Base-by-base conservation (phyloP, 2,113 vertebrate genomes). In the Spea multiplicata region DNA sequence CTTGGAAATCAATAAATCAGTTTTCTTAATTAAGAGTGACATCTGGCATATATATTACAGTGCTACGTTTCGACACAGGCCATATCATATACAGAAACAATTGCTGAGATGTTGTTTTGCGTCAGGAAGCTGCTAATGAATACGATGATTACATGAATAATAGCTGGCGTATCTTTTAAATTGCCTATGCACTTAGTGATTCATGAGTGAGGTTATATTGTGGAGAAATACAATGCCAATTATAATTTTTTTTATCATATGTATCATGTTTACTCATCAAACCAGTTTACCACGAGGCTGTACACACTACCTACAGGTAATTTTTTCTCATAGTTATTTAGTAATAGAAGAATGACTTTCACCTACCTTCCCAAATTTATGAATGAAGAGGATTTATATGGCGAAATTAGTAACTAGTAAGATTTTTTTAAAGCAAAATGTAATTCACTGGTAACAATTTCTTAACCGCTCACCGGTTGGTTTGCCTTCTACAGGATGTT, bases 121-220 rank as follows among this genome's bases (percentile, higher is more conserved):
- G 47, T 62, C 16, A n/a, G 47, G 44, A 62, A 71, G 62, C 69
- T 0, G 14, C n/a, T 65, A 46, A 78, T 53, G 50, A 55, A 72
- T 16, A 13, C 16, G 44, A 46, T 62, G 53, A 44, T 59, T n/a
- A 10, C 12, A 55, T 46, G 2, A 52, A 52, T 53, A 78, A 66
- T 78, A 53, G 66, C 13, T 14, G 9, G 48, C 55, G 62, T 64
- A 66, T 4, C 13, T 53, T 66, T 78, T 78, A 71, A 71, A 66
- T 72, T 78, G 76, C 69, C 55, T 65, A 48, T 71, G 68, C 13
- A 72, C 45, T 55, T 65, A 65, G 65, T 78, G 69, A 66, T 66
- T 78, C 59, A 66, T 45, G 48, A 9, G 13, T 12, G 52, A 59
- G 17, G 17, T 13, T 71, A 12, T n/a, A 59, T 47, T 14, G 16